A percentile compares a stretch with the other conserved stretches of the same genome.
phyloP scores from a whole-genome alignment of 2,888 invertebrate genomes.

The Drosophila tanythrix region DNA sequence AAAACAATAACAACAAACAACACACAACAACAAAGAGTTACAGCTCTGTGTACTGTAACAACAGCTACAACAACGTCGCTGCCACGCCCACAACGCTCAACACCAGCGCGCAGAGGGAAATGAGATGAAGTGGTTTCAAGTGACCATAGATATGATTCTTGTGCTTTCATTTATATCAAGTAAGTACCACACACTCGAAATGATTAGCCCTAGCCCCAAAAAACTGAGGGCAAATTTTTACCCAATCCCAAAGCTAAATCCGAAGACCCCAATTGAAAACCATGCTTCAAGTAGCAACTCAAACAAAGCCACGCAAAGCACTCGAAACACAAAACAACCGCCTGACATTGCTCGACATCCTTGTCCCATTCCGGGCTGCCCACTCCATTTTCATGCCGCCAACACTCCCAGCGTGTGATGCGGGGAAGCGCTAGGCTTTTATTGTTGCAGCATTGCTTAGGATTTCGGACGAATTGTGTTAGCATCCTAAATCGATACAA shows the following conservation, averaged over 20 bases:
- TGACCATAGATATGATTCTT: constrained; percentile 85
- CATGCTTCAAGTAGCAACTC: constrained; percentile 55
- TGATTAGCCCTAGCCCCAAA: constrained; percentile 52
- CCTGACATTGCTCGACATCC: constrained; percentile 67
- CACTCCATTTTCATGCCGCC: background rate
- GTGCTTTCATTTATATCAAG: constrained; percentile 85
- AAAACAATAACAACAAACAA: constrained; percentile 16
- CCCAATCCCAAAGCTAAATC: constrained; percentile 36
- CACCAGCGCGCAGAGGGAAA: constrained; percentile 84
- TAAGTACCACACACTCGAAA: constrained; percentile 73
- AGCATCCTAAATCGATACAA: constrained; percentile 16
- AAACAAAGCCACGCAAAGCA: constrained; percentile 62
- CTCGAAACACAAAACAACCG: constrained; percentile 65
- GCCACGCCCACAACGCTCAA: constrained; percentile 57
- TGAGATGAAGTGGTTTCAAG: constrained; percentile 86
- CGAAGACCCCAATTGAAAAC: constrained; percentile 22
- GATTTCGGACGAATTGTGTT: constrained; percentile 35
- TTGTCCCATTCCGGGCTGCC: background rate
- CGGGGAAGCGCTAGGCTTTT: constrained; percentile 35
- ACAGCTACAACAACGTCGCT: constrained; percentile 60
- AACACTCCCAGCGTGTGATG: background rate
- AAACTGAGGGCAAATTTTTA: constrained; percentile 40
- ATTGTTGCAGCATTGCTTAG: constrained; percentile 60
- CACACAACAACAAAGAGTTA: constrained; percentile 25
- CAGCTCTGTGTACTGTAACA: constrained; percentile 41